Evolutionary conservation across 2,888 invertebrate species (phyloP), one percentile per base, ranked within the genome.

Genomic region (Baronia brevicornis): DNA sequence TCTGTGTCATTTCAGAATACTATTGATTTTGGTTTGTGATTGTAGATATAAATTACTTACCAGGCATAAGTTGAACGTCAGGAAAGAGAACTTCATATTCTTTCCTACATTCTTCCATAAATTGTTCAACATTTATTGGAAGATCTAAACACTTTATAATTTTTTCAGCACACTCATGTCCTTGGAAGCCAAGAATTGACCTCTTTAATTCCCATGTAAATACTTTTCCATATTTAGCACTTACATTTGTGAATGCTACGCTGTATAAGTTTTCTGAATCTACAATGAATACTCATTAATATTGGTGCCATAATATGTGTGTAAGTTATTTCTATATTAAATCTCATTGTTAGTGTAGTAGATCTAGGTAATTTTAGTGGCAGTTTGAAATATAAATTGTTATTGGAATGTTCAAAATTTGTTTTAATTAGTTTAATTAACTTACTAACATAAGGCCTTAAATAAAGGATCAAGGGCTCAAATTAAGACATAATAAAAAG

Each of bases 191-290:
- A 86, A 94, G 89, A 18, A 89, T 60, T 40, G 79, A 78, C 3
- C 86, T 69, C 71, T 96, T 96, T 10, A 93, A 61, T 17, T 93
- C 91, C 90, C 92, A 93, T 0, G 92, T 92, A 61, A 90, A 96
- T 4, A 69, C 77, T 66, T 92, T 91, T 1, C 89, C 91, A 74
- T 89, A 94, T 36, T 84, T 84, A 37, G 86, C 85, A 44, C 90
- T 84, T 12, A 93, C 86, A 48, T 73, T 84, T 60, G 91, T 88
- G 51, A 89, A 90, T 2, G 89, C 90, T 61, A 88, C 73, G 4
- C 92, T 90, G 59, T 95, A 95, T 8, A 93, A 70, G 7, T 62
- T 69, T 72, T 95, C 95, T 15, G 95, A 93, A 86, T 95, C 95
- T 94, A 77, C 47, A 79, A 70, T 26, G n/a, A n/a, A n/a, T n/a